Evolutionary conservation across 2,888 invertebrate genomes (phyloP), one percentile per base, ranked within the genome.

Genomic region (Dryobota labecula): DNA sequence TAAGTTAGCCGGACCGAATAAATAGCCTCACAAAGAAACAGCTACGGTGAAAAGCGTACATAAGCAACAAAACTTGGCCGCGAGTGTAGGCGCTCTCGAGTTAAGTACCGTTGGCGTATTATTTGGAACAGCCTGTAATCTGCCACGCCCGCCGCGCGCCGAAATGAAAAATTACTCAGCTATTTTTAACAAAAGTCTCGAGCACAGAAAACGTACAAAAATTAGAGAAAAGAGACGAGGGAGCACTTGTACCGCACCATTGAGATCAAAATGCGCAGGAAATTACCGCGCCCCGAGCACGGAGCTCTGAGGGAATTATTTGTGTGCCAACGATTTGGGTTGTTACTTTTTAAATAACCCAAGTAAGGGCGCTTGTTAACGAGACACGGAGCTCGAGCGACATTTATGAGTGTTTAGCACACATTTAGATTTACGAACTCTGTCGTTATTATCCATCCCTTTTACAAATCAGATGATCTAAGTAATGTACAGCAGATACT

Each of bases 201-300:
- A 91, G 94, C 92, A 92, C 92, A 93, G 94, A 95, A 95, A 95
- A 94, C 95, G 95, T 95, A 95, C 94, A 95, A 95, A 95, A 95
- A 95, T 95, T 94, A 94, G 95, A 94, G 93, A 94, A 94, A 94
- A 93, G 94, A 94, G 92, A 92, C 91, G 93, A 92, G 94, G 93
- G 94, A 92, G 92, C 94, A 95, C 95, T 95, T 95, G 95, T 94
- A 90, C 92, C 94, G 95, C 95, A 91, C 95, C 95, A 95, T 96
- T 95, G 95, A 94, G 94, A 94, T 95, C 95, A 94, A 95, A 95
- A 95, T 94, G 93, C 93, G 94, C 94, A 94, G 94, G 95, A 95
- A 95, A 95, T 96, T 94, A 95, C 94, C 87, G 90, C 88, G 94
- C 94, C 91, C 90, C 89, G 90, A 92, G 94, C 92, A 89, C 87